phyloP scores from a whole-genome alignment of 2,888 invertebrate genomes.

The Ischnura elegans region DNA sequence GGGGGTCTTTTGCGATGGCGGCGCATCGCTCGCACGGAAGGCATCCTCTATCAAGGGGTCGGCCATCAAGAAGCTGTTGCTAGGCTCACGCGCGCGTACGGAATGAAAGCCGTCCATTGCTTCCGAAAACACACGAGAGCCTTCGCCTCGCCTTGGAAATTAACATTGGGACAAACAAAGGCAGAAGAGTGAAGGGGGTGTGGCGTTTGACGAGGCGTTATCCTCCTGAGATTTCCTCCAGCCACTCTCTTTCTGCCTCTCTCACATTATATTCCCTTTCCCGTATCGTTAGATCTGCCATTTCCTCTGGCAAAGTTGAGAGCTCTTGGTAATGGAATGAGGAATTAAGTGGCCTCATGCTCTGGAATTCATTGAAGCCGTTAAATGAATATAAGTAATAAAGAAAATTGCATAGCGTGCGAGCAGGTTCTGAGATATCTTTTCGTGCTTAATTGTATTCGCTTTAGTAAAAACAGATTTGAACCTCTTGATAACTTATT shows the following conservation, averaged over 20 bases:
- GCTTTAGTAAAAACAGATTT: too few species aligned
- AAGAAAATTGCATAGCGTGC: too few species aligned
- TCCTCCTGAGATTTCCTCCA: not conserved
- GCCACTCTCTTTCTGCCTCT: not conserved
- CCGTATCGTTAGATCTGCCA: too few species aligned
- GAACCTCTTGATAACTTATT: too few species aligned
- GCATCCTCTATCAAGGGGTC: not conserved
- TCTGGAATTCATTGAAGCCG: too few species aligned
- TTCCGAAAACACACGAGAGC: not conserved
- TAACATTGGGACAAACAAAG: constrained; percentile 24
- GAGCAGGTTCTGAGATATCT: too few species aligned
- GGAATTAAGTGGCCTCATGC: too few species aligned
- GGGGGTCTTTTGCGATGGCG: not conserved
- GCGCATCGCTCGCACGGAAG: not conserved
- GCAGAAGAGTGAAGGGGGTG: not conserved
- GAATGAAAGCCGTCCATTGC: constrained; percentile 4
- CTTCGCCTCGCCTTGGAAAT: not conserved
- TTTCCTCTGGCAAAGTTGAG: too few species aligned
- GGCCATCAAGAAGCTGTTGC: not conserved
- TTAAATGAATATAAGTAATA: too few species aligned
- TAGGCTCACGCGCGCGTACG: not conserved
- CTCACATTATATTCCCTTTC: too few species aligned
- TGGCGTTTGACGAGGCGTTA: not conserved
- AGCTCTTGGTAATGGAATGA: too few species aligned
- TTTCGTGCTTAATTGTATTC: too few species aligned